Evolutionary conservation across 2,888 invertebrate genomes (phyloP).

Genomic region (Resseliella maxima): DNA sequence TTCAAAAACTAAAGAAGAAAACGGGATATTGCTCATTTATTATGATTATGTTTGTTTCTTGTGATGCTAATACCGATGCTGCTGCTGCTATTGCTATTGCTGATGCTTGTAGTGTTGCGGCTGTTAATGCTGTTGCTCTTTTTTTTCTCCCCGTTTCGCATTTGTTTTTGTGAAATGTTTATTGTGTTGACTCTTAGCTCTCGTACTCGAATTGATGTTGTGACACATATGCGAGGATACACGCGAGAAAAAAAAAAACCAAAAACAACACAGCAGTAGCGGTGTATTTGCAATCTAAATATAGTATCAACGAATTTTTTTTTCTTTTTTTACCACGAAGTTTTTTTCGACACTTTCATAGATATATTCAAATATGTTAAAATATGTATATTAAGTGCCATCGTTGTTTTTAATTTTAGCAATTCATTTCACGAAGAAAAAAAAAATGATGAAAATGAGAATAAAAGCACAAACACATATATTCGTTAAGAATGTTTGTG

Average conservation of each 20-base stretch:
- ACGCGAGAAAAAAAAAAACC: constrained; percentile 18
- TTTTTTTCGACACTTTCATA: neutral
- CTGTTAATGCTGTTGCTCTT: neutral
- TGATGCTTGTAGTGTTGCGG: neutral
- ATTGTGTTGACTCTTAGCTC: neutral
- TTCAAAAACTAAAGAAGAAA: neutral
- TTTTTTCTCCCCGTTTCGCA: neutral
- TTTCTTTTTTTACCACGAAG: too few species aligned
- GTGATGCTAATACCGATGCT: too few species aligned
- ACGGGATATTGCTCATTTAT: constrained; percentile 52
- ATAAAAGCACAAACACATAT: neutral
- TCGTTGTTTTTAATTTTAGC: constrained; percentile 25
- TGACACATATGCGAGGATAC: constrained; percentile 39
- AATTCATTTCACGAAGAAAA: neutral
- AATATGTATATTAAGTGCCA: constrained; percentile 33
- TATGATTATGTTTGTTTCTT: constrained; percentile 40
- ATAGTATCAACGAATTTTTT: neutral
- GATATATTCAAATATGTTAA: constrained; percentile 41
- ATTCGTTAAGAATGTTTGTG: neutral
- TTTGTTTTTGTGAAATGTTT: constrained; percentile 10
- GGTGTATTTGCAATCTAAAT: constrained; percentile 24
- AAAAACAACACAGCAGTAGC: neutral
- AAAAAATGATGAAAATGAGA: too few species aligned
- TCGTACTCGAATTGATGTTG: constrained; percentile 1
- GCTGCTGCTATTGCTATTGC: neutral